Base-by-base conservation (phyloP, 2,113 vertebrate genomes). In the Mormoops blainvillei region DNA sequence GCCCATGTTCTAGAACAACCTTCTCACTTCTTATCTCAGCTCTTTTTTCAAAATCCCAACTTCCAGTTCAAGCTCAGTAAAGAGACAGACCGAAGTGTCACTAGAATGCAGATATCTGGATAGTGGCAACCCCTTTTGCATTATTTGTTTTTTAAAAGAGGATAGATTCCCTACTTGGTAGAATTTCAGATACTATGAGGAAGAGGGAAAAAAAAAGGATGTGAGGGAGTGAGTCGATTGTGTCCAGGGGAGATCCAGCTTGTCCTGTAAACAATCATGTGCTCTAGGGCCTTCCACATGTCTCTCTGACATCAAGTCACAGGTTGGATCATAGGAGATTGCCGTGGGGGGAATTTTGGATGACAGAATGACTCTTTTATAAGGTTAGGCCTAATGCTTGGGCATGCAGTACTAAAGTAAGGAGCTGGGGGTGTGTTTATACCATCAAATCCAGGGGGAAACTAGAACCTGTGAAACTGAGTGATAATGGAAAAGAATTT, bases 401-500 rank as follows among this genome's bases (percentile, higher is more conserved):
- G 45, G 7, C 3, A 41, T 65, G 81, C 56, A n/a, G 33, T 61
- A 43, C 31, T 83, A 43, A 50, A 9, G 52, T 20, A 33, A n/a
- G 15, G 4, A 4, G 14, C 0, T 22, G 3, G 26, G 22, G 8
- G 4, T 50, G 4, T 3, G 0, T 26, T 73, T 13, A 4, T 61
- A 67, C 9, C 33, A 36, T 12, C 11, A 58, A 38, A 63, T 1
- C 43, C 16, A 48, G 20, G 16, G 61, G 7, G 43, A 94, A 86
- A 0, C 20, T 18, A 56, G 63, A 71, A 76, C 22, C 26, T 81
- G 26, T 38, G 5, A 48, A 67, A 67, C 10, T 77, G 45, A 77
- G 86, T 92, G 5, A 68, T 19, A 77, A 48, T 22, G 9, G 16
- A 77, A 92, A 94, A 52, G 28, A 93, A 70, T 83, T 78, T 92